A percentile compares a stretch with the other conserved stretches of the same genome.
These are phyloP conservation scores for Temnothorax rugatulus DNA, from an alignment of 2,888 invertebrate genomes.

Conservation along the genomic window DNA sequence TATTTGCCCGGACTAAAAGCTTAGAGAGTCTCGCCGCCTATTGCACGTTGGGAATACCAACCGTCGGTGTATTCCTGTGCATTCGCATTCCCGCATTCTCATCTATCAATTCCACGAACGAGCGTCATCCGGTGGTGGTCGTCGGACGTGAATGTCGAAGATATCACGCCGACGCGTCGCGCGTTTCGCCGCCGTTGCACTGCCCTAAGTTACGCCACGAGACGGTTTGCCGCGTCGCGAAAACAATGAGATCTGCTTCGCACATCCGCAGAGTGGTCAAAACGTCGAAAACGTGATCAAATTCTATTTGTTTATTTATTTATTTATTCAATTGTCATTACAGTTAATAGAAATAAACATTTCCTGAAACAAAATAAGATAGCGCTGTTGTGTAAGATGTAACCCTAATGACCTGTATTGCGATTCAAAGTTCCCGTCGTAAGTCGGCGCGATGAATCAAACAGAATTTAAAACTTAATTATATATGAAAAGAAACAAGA, in stretches of 20 bases:
- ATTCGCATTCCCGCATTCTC: constrained; percentile 73
- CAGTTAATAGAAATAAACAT: no score
- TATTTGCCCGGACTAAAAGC: constrained; percentile 78
- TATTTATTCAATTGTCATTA: no score
- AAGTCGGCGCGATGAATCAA: no score
- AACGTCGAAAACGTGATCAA: no score
- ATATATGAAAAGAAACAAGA: no score
- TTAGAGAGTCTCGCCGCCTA: constrained; percentile 72
- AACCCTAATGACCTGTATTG: no score
- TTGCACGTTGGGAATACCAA: constrained; percentile 72
- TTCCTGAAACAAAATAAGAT: no score
- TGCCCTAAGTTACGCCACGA: no score
- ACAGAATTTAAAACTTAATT: no score
- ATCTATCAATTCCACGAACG: constrained; percentile 75
- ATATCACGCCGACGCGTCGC: constrained; percentile 5
- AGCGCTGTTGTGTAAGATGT: no score
- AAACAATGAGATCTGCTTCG: neutral
- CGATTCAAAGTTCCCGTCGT: no score
- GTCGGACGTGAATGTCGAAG: constrained; percentile 31
- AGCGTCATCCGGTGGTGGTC: constrained; percentile 38
- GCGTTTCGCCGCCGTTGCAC: neutral
- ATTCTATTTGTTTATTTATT: no score
- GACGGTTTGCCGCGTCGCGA: neutral
- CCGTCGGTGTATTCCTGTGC: constrained; percentile 68
- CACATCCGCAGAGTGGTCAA: neutral